Evolutionary conservation across 2,797 vertebrate genomes (phyloP).

Genomic region (Oophaga sylvatica): DNA sequence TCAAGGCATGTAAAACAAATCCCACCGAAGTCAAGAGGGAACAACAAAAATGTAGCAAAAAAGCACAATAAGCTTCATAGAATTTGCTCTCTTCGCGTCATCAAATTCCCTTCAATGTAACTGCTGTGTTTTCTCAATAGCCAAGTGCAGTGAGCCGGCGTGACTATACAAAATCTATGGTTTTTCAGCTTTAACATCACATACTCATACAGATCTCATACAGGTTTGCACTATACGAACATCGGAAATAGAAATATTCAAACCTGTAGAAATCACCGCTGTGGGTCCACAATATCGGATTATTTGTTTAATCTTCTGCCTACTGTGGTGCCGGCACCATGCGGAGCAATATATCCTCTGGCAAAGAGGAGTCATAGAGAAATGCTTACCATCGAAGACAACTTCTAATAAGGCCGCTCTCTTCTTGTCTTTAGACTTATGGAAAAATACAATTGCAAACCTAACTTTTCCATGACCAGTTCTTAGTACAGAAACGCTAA

Average conservation of each 20-base stretch:
- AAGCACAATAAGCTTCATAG: too few species aligned
- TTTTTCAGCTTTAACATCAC: neutral
- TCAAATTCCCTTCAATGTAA: too few species aligned
- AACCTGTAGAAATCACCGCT: constrained; percentile 4
- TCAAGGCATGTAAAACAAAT: too few species aligned
- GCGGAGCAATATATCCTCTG: constrained; percentile 39
- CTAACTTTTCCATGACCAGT: neutral
- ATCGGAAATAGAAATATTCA: constrained; percentile 22
- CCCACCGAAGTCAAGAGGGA: too few species aligned
- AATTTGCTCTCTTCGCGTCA: too few species aligned
- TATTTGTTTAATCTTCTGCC: constrained; percentile 29
- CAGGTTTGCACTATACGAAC: too few species aligned
- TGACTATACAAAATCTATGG: neutral
- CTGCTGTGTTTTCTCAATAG: too few species aligned
- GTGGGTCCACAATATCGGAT: constrained; percentile 22
- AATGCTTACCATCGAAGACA: constrained; percentile 1
- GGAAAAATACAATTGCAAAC: neutral
- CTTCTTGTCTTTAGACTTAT: neutral
- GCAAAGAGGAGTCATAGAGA: constrained; percentile 20
- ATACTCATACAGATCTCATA: neutral
- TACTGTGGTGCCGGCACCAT: neutral
- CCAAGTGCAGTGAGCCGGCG: neutral
- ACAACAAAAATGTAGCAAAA: too few species aligned
- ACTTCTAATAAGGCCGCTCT: neutral
- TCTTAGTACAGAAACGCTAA: neutral